Evolutionary conservation across 30 jellyfish, hydroid and myxozoan species (phyloP).

Genomic region (Chironex yamaguchii): DNA sequence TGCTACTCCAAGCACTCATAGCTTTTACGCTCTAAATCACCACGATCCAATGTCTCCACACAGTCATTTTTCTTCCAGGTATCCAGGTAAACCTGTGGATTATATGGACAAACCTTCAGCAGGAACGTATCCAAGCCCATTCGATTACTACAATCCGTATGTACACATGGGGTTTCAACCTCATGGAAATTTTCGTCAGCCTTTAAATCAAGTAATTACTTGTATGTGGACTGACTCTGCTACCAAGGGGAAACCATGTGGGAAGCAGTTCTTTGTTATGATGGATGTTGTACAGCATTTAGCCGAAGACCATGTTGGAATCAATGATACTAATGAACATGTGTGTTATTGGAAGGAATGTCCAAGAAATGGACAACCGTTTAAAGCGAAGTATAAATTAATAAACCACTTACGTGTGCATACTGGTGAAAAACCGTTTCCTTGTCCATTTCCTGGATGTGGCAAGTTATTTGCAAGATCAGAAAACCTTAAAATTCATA

Average conservation of each 20-base stretch:
- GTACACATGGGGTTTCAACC: slow-evolving; percentile 96
- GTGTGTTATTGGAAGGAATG: slow-evolving; percentile 98
- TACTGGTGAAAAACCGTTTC: slow-evolving; percentile 99
- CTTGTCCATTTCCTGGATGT: slow-evolving; percentile 99
- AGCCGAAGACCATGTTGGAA: slow-evolving; percentile 99
- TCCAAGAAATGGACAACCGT: slow-evolving; percentile 95
- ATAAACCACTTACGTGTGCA: slow-evolving; percentile 94
- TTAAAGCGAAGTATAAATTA: slow-evolving; percentile 96
- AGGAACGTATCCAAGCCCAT: slow-evolving; percentile 82
- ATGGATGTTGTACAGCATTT: slow-evolving; percentile 99
- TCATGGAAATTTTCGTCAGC: slow-evolving; percentile 98
- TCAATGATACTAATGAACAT: slow-evolving; percentile 95
- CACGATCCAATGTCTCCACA: slow-evolving; percentile 89
- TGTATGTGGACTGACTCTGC: slow-evolving; percentile 98
- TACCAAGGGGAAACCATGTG: slow-evolving; percentile 99
- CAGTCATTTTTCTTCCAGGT: slow-evolving; percentile 61
- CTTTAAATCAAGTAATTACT: slow-evolving; percentile 94
- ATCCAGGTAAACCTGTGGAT: slow-evolving; percentile 66
- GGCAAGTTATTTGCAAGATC: slow-evolving; percentile 98
- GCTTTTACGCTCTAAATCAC: slow-evolving; percentile 80
- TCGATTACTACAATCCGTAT: slow-evolving; percentile 89
- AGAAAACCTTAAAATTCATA: slow-evolving; percentile 95
- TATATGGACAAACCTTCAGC: slow-evolving; percentile 79
- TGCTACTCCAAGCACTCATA: slow-evolving; percentile 65
- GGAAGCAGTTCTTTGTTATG: slow-evolving; percentile 98